A percentile compares a stretch with the other conserved stretches of the same genome.
Evolutionary conservation across 2,888 invertebrate species (phyloP).

Genomic region (Andrena haemorrhoa): DNA sequence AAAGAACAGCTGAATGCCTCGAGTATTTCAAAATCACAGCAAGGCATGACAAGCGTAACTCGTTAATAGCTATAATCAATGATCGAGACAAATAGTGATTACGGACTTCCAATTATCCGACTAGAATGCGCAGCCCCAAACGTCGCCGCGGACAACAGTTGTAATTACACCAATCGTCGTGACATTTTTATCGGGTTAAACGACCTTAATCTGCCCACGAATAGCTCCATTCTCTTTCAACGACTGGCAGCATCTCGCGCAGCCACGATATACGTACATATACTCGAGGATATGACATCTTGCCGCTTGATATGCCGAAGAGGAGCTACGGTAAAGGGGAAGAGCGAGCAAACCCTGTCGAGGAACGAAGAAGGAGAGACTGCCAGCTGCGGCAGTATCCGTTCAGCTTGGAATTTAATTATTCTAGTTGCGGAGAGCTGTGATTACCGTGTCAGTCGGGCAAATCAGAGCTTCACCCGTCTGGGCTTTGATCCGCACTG

Average conservation of each 20-base stretch:
- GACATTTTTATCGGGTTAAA: slow-evolving; percentile 51
- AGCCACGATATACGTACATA: slow-evolving; percentile 16
- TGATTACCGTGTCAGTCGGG: slow-evolving; percentile 82
- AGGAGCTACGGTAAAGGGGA: neutral
- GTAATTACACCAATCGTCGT: slow-evolving; percentile 55
- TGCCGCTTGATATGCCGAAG: neutral
- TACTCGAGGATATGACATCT: neutral
- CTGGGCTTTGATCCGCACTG: slow-evolving; percentile 76
- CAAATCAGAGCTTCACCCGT: slow-evolving; percentile 82
- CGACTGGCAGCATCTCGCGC: neutral
- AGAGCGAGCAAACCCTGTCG: slow-evolving; percentile 12
- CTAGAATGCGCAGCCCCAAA: slow-evolving; percentile 1
- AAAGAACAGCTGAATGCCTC: too few relatives aligned
- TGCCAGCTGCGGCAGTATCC: slow-evolving; percentile 40
- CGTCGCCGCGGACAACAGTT: slow-evolving; percentile 20
- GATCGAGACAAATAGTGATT: slow-evolving; percentile 52
- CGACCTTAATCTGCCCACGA: slow-evolving; percentile 34
- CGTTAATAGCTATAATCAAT: slow-evolving; percentile 60
- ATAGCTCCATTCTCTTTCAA: slow-evolving; percentile 22
- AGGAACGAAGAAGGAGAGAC: slow-evolving; percentile 21
- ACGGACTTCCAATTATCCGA: slow-evolving; percentile 36
- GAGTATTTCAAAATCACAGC: neutral
- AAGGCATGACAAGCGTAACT: slow-evolving; percentile 19
- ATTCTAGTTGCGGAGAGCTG: slow-evolving; percentile 77
- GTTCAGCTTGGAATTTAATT: slow-evolving; percentile 79